Conservation (phyloP, 2,797 vertebrate genomes). For the Xenops minutus region DNA sequence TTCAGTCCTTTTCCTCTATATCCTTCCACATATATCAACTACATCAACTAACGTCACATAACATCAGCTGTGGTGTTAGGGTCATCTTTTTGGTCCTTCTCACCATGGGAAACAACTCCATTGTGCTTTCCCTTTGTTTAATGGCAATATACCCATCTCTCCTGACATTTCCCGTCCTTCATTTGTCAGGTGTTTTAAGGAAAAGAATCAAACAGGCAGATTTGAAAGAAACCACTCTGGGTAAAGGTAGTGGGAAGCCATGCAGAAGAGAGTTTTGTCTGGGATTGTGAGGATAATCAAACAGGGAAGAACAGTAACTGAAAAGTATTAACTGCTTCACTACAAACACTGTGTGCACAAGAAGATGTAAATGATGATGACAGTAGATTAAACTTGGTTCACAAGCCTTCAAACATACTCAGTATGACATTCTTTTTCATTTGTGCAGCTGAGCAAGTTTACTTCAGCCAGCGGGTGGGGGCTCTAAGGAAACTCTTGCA, state of each 20-base stretch:
- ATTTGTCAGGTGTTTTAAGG: neutral
- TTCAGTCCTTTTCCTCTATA: neutral
- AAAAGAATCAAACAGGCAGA: neutral
- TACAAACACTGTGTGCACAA: neutral
- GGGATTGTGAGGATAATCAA: neutral
- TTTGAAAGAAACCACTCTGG: neutral
- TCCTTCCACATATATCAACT: neutral
- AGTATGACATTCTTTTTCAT: slow-evolving; percentile 30
- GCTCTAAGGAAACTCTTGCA: neutral
- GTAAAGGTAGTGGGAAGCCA: neutral
- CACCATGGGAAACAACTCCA: neutral
- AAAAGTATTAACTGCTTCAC: neutral
- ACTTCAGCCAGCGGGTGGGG: neutral
- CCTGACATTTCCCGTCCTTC: neutral
- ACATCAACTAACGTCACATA: neutral
- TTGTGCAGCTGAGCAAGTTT: slow-evolving; percentile 23
- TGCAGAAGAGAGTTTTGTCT: neutral
- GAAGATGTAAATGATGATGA: neutral
- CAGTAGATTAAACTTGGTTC: slow-evolving; percentile 18
- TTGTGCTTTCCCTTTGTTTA: neutral
- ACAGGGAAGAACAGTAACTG: neutral
- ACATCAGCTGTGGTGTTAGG: neutral
- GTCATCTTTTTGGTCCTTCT: neutral
- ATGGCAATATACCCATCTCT: neutral
- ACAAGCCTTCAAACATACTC: neutral